A percentile compares a stretch with the other conserved stretches of the same genome.
These are phyloP conservation scores for Bombus pascuorum DNA, from an alignment of 1,140 invertebrate genomes.

Conservation along the genomic window DNA sequence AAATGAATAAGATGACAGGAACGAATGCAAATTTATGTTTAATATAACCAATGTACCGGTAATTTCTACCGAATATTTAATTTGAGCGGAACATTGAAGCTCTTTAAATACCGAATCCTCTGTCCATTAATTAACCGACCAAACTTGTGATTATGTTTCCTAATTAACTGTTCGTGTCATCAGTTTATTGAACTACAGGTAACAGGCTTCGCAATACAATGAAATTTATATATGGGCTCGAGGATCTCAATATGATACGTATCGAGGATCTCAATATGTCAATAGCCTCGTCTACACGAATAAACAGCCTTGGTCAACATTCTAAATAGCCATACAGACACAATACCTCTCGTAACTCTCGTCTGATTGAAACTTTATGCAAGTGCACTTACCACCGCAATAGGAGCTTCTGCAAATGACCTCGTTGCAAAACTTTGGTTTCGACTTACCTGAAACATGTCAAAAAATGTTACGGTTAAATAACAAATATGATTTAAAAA, in stretches of 20 bases:
- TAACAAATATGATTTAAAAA: neutral
- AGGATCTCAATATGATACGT: neutral
- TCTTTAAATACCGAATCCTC: neutral
- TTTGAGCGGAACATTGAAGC: neutral
- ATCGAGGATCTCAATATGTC: neutral
- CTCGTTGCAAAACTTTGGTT: neutral
- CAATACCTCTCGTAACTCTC: neutral
- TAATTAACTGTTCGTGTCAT: neutral
- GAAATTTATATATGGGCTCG: neutral
- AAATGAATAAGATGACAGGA: neutral
- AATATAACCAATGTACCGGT: too few species aligned
- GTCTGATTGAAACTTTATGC: neutral
- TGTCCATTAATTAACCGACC: neutral
- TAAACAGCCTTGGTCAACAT: too few species aligned
- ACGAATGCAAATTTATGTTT: neutral
- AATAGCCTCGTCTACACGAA: neutral
- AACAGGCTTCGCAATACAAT: neutral
- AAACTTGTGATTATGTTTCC: neutral
- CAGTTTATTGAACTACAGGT: too few species aligned
- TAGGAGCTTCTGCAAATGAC: neutral
- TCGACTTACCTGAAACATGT: conserved; percentile 61
- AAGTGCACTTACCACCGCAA: conserved; percentile 34
- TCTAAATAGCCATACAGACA: too few species aligned
- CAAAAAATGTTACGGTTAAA: neutral
- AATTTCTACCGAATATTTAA: neutral